Conservation (phyloP, 2,797 vertebrate genomes). For the Hypotaenidia okinawae region DNA sequence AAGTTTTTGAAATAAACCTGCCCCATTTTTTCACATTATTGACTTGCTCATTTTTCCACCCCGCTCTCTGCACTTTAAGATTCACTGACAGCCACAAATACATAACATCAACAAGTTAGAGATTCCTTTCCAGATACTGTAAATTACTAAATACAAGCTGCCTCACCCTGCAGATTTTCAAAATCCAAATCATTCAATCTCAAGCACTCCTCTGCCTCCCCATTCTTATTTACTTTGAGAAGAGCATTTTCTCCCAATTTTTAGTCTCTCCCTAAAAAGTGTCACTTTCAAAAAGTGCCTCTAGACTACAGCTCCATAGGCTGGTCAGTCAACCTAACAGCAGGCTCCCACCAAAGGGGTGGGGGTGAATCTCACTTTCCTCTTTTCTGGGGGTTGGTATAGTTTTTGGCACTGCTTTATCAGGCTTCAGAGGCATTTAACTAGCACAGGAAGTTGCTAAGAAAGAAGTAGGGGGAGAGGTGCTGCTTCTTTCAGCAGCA, state of each 20-base stretch:
- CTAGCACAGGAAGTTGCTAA: neutral
- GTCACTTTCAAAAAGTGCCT: neutral
- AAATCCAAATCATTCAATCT: neutral
- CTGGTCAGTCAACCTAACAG: neutral
- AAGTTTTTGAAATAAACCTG: conserved; percentile 23
- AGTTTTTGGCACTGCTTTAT: neutral
- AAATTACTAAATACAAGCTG: neutral
- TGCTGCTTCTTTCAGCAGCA: neutral
- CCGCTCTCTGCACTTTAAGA: neutral
- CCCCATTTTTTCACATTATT: neutral
- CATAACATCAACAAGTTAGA: conserved; percentile 1
- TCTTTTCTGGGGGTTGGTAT: neutral
- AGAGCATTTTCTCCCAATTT: neutral
- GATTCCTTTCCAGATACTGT: neutral
- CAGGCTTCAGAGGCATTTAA: neutral
- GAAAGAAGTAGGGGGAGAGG: neutral
- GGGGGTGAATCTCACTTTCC: neutral
- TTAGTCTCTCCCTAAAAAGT: neutral
- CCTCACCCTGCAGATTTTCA: neutral
- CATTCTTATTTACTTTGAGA: neutral
- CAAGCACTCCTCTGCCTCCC: neutral
- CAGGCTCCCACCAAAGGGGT: neutral
- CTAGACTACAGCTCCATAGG: neutral
- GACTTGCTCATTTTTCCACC: neutral
- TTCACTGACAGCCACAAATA: conserved; percentile 14